Conservation (phyloP, 2,797 vertebrate genomes). For the Anas flavirostris region DNA sequence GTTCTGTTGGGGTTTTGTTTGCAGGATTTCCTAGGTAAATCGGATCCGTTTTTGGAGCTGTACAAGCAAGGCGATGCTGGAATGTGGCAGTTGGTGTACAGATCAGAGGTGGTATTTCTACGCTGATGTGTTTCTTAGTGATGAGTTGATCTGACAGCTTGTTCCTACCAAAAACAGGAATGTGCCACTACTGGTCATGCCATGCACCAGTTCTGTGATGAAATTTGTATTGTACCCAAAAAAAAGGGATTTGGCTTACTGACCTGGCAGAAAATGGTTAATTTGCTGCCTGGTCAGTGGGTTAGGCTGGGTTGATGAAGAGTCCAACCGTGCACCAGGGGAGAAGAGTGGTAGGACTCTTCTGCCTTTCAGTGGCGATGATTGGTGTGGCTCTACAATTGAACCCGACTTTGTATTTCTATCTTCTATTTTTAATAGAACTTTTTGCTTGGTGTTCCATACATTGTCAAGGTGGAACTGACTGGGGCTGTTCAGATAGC, state of each 20-base stretch:
- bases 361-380: neutral
- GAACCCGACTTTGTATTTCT: neutral
- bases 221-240: neutral
- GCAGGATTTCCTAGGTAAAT: conserved; percentile 96
- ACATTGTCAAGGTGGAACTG: neutral
- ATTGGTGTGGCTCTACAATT: neutral
- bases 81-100: conserved; percentile 89
- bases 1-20: neutral
- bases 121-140: neutral
- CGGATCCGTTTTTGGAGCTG: conserved; percentile 92
- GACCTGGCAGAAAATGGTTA: neutral
- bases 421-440: neutral
- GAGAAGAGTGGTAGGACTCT: neutral
- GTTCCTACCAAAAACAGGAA: neutral
- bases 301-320: neutral
- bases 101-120: conserved; percentile 86
- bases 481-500: neutral
- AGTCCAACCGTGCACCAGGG: neutral
- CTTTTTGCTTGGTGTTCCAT: neutral
- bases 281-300: neutral
- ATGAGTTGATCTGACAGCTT: neutral
- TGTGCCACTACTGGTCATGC: neutral
- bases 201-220: neutral
- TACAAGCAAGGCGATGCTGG: conserved; percentile 86
- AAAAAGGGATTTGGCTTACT: neutral